Percentiles rank a stretch among this genome's conserved stretches.
Evolutionary conservation across 2,888 invertebrate genomes (phyloP).

Genomic region (Mythimna vitellina): DNA sequence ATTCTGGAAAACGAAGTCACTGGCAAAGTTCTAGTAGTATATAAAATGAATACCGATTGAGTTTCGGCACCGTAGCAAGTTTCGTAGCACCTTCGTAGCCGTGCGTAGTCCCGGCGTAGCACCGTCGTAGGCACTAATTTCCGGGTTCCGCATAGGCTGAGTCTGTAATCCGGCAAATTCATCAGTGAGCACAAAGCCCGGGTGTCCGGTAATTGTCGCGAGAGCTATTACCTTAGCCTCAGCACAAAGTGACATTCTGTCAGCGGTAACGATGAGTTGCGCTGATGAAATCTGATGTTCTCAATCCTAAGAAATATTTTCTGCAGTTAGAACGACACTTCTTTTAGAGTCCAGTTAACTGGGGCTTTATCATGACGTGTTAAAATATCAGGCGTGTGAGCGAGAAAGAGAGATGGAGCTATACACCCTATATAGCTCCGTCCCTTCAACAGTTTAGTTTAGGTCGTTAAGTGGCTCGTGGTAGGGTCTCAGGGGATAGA

Average conservation of each 20-base stretch:
- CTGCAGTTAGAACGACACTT: not conserved
- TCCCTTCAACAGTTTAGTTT: no score
- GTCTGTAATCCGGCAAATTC: constrained; percentile 48
- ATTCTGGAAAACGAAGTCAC: no score
- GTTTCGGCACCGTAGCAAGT: constrained; percentile 1
- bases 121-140: constrained; percentile 19
- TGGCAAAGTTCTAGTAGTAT: no score
- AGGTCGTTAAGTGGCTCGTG: no score
- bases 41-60: no score
- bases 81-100: constrained; percentile 6
- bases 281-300: not conserved
- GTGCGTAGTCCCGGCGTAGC: constrained; percentile 16
- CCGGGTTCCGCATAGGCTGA: constrained; percentile 13
- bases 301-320: not conserved
- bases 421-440: no score
- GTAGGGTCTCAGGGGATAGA: no score
- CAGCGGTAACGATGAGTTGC: not conserved
- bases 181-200: constrained; percentile 40
- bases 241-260: not conserved
- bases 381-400: no score
- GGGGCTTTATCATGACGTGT: no score
- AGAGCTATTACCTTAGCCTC: constrained; percentile 25
- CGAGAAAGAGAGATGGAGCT: no score
- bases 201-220: constrained; percentile 36
- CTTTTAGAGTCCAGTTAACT: constrained; percentile 1